Conservation (phyloP, 2,888 invertebrate genomes). For the Notocelia uddmanniana region DNA sequence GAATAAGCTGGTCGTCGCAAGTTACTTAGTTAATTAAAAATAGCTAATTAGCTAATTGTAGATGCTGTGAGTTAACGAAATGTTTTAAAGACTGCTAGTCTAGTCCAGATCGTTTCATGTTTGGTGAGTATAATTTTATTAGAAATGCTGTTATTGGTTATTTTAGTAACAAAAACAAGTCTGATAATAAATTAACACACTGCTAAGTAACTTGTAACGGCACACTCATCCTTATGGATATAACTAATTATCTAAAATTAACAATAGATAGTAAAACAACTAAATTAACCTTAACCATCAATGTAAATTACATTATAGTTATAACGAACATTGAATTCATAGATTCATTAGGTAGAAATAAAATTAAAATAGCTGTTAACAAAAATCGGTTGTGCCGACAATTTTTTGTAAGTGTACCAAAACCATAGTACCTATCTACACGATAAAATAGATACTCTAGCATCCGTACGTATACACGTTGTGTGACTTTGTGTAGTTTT, state of each 20-base stretch:
- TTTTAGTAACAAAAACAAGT: conserved; percentile 36
- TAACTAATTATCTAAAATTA: conserved; percentile 21
- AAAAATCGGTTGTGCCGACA: conserved; percentile 69
- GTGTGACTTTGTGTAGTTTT: conserved; percentile 64
- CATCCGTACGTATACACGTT: conserved; percentile 68
- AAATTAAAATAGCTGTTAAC: conserved; percentile 52
- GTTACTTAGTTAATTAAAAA: conserved; percentile 22
- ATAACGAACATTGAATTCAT: conserved; percentile 48
- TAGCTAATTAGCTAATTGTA: conserved; percentile 9
- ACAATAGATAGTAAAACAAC: conserved; percentile 38
- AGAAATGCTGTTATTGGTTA: conserved; percentile 22
- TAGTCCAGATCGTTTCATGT: conserved; percentile 20
- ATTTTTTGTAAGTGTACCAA: conserved; percentile 54
- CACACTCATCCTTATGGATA: conserved; percentile 27
- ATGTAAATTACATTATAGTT: conserved; percentile 50
- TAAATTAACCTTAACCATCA: conserved; percentile 43
- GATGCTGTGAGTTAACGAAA: conserved; percentile 16
- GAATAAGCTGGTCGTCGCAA: conserved; percentile 32
- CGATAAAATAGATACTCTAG: conserved; percentile 41
- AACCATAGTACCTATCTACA: conserved; percentile 35
- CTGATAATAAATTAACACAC: conserved; percentile 34
- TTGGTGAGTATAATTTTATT: conserved; percentile 8
- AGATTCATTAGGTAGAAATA: conserved; percentile 48
- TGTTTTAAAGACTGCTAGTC: conserved; percentile 40
- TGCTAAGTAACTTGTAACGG: conserved; percentile 39